Evolutionary conservation across 2,113 vertebrate genomes (phyloP).

Genomic region (Plecotus auritus): DNA sequence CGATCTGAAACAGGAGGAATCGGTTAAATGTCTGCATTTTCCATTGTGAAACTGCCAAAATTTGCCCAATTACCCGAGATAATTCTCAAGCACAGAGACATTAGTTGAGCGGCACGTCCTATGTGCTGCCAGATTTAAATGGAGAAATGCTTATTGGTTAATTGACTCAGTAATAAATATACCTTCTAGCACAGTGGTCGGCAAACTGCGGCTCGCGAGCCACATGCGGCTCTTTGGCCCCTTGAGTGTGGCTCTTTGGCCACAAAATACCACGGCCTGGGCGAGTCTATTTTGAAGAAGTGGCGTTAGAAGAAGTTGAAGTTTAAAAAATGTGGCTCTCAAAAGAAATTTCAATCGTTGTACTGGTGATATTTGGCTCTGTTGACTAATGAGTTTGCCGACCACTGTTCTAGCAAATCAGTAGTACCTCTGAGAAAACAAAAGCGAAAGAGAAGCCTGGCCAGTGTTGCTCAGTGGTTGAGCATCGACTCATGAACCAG

Average conservation of each 20-base stretch:
- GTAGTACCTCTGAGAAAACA: background rate
- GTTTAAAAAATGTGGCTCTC: too few relatives aligned
- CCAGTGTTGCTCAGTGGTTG: too few relatives aligned
- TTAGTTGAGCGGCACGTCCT: background rate
- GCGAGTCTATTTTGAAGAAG: too few relatives aligned
- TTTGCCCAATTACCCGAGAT: constrained; percentile 34
- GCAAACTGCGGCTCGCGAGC: too few relatives aligned
- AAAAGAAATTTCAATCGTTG: too few relatives aligned
- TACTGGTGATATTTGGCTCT: too few relatives aligned
- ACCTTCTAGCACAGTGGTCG: background rate
- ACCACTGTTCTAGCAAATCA: background rate
- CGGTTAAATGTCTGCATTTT: constrained; percentile 34
- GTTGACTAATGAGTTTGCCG: too few relatives aligned
- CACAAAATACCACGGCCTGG: too few relatives aligned
- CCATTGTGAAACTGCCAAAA: constrained; percentile 28
- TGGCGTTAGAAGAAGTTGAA: too few relatives aligned
- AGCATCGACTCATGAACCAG: too few relatives aligned
- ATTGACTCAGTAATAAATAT: background rate
- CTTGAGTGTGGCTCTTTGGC: too few relatives aligned
- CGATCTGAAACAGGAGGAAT: constrained; percentile 27
- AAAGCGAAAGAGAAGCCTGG: background rate
- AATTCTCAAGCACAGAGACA: background rate
- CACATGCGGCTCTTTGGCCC: too few relatives aligned
- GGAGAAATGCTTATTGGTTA: background rate
- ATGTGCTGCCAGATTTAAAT: background rate